Base-by-base conservation (phyloP, 2,113 vertebrate species). In the Australoheros scitulus region DNA sequence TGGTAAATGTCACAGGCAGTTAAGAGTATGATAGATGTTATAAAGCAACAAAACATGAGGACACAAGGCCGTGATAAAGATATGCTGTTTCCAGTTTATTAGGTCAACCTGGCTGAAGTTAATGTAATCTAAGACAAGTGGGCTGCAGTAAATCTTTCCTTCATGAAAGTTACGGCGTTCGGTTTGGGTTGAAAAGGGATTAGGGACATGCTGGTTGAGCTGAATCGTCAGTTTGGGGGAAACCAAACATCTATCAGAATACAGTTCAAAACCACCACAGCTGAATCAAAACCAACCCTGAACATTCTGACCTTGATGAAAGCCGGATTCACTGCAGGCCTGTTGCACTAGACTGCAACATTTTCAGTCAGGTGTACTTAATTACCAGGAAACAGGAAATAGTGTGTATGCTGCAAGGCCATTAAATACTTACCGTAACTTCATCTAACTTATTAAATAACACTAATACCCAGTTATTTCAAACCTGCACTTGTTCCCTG, bases 361-460 rank as follows among this genome's bases (percentile, higher is more conserved):
- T 14, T 68, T 80, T 80, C n/a, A 58, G 24, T 18, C 57, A 56
- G 17, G 41, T 29, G 52, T 22, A 50, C 32, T 13, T 60, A 5
- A 32, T 36, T 22, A 72, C 17, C 1, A 58, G 55, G 36, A 57
- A 58, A 41, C 18, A 52, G 26, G 63, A 77, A 24, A 36, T 9
- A 5, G 47, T 17, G 22, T 26, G 11, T 87, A 78, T 79, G 15
- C 79, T 72, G 24, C 22, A 36, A 50, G 2, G 74, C 24, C 36
- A 18, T 59, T 47, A 65, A 60, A 76, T 7, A 47, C 38, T 80
- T 4, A 10, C 5, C 24, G 92, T 82, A 88, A 91, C 79, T 56
- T 41, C 32, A 91, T 60, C 84, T 84, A 84, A 72, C 82, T 76
- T 77, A 29, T 85, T 80, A 61, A 77, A 84, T 77, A 75, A 79